Evolutionary conservation across 2,797 vertebrate genomes (phyloP).

Genomic region (Champsocephalus esox): DNA sequence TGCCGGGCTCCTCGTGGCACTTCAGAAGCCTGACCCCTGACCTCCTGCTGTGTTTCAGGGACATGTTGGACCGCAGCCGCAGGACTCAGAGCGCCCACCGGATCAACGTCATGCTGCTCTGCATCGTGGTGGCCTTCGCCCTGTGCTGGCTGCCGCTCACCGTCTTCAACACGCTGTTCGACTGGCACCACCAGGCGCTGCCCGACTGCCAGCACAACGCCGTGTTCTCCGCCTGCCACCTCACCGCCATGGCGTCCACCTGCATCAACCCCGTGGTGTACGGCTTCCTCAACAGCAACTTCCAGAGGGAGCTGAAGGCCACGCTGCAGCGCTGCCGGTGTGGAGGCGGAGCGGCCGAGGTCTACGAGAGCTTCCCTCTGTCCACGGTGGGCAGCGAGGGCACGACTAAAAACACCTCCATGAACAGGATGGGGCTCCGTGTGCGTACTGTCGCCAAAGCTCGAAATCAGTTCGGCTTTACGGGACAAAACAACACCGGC

Average conservation of each 20-base stretch:
- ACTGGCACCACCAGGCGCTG: slow-evolving; percentile 87
- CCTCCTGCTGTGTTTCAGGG: slow-evolving; percentile 68
- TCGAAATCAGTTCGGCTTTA: slow-evolving; percentile 35
- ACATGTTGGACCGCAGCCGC: slow-evolving; percentile 81
- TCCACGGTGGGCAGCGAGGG: slow-evolving; percentile 86
- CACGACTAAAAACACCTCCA: slow-evolving; percentile 81
- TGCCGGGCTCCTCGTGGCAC: slow-evolving; percentile 31
- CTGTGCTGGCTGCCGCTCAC: slow-evolving; percentile 88
- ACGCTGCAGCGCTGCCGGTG: slow-evolving; percentile 83
- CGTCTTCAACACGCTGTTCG: slow-evolving; percentile 87
- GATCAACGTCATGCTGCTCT: slow-evolving; percentile 84
- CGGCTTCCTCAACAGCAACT: slow-evolving; percentile 89
- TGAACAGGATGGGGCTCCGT: slow-evolving; percentile 68
- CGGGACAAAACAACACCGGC: slow-evolving; percentile 51
- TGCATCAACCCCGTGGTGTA: slow-evolving; percentile 87
- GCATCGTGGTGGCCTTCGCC: slow-evolving; percentile 85
- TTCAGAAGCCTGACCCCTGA: slow-evolving; percentile 2
- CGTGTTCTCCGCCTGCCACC: slow-evolving; percentile 87
- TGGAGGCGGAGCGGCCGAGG: slow-evolving; percentile 68
- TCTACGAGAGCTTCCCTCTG: slow-evolving; percentile 85
- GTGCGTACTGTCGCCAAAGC: slow-evolving; percentile 36
- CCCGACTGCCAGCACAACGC: slow-evolving; percentile 85
- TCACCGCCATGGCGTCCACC: slow-evolving; percentile 86
- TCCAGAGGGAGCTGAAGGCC: slow-evolving; percentile 84
- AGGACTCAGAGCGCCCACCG: slow-evolving; percentile 79